These are phyloP conservation scores for Siniperca knerii DNA, from an alignment of 2,113 vertebrate genomes.

Conservation along the genomic window DNA sequence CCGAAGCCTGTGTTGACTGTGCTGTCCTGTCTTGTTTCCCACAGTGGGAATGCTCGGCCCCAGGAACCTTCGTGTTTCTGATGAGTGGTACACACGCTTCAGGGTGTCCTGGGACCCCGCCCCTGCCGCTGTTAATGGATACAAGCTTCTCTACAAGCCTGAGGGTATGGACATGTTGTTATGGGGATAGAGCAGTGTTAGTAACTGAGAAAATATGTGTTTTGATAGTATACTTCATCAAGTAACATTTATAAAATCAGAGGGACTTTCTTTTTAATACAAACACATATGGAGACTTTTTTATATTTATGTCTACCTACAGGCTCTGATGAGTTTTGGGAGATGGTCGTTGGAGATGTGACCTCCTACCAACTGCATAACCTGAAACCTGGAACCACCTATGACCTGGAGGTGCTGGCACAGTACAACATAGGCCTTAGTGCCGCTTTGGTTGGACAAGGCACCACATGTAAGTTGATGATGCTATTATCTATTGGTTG, in stretches of 20 bases:
- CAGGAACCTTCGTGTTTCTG: constrained; percentile 94
- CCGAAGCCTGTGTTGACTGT: constrained; percentile 17
- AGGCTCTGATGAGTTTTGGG: constrained; percentile 90
- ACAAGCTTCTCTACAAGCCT: constrained; percentile 94
- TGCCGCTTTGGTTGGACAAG: constrained; percentile 89
- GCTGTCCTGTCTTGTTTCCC: constrained; percentile 52
- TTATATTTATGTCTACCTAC: constrained; percentile 31
- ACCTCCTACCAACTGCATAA: constrained; percentile 92
- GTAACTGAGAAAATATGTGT: background rate
- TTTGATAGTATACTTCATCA: background rate
- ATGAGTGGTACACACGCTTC: constrained; percentile 99
- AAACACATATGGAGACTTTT: background rate
- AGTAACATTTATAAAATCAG: background rate
- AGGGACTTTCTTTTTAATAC: background rate
- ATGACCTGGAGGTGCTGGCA: constrained; percentile 93
- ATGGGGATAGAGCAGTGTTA: background rate
- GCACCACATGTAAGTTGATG: constrained; percentile 90
- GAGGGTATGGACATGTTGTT: constrained; percentile 83
- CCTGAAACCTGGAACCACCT: constrained; percentile 93
- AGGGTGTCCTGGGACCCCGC: constrained; percentile 95
- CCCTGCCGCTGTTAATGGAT: constrained; percentile 93
- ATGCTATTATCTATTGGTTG: background rate
- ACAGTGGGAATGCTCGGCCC: constrained; percentile 93
- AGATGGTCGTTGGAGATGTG: constrained; percentile 93
- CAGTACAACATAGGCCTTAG: constrained; percentile 94